Percentiles rank a stretch among this genome's conserved stretches.
Evolutionary conservation across 2,797 vertebrate genomes (phyloP).

Genomic region (Tadarida brasiliensis): DNA sequence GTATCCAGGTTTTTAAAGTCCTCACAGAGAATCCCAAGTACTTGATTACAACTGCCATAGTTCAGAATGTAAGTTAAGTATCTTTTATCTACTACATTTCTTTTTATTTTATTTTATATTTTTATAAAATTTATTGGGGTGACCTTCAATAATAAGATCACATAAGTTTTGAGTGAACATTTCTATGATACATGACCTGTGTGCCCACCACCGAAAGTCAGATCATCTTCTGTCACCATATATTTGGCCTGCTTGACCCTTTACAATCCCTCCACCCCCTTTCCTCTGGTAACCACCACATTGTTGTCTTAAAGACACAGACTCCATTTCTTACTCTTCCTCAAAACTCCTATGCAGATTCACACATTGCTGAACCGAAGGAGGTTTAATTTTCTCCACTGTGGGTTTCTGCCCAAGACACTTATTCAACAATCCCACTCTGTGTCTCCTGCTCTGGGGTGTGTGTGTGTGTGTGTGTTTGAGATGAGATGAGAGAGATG

Average conservation of each 20-base stretch:
- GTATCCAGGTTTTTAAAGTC: background rate
- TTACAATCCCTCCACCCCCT: too few relatives aligned
- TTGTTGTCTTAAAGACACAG: background rate
- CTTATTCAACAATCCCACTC: background rate
- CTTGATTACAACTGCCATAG: background rate
- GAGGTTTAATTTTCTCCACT: slow-evolving; percentile 3
- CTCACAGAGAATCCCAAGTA: background rate
- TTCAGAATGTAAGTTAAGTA: background rate
- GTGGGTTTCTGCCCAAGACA: background rate
- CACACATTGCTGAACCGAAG: background rate
- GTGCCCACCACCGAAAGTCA: background rate
- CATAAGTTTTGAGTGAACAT: background rate
- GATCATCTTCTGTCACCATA: background rate
- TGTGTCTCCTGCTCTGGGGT: background rate
- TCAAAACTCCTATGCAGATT: background rate
- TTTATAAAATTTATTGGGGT: background rate
- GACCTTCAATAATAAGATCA: background rate
- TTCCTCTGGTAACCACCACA: background rate
- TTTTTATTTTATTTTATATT: background rate
- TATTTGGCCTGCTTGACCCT: background rate
- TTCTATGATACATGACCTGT: background rate
- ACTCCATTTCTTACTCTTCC: background rate
- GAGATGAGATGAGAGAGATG: background rate
- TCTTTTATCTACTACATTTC: background rate
- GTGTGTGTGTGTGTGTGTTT: too few relatives aligned